Conservation (phyloP, 2,888 invertebrate genomes). For the Drosophila tripunctata region DNA sequence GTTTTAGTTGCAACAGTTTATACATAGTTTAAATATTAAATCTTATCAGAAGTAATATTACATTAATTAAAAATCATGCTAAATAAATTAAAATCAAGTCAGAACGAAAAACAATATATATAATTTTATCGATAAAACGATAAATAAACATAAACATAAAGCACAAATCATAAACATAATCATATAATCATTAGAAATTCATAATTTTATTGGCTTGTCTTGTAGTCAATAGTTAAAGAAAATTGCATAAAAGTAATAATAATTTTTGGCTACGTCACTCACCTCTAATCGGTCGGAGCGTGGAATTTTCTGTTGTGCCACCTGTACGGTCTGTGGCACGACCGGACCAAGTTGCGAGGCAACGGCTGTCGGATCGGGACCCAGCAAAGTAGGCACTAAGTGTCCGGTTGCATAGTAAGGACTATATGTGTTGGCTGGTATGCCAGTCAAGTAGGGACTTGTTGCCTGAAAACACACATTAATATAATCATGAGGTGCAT, state of each 20-base stretch:
- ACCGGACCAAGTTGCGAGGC: slow-evolving; percentile 92
- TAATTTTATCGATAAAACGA: slow-evolving; percentile 26
- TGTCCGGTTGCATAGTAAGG: slow-evolving; percentile 95
- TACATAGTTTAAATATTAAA: slow-evolving; percentile 66
- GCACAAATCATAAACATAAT: slow-evolving; percentile 41
- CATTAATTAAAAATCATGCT: slow-evolving; percentile 58
- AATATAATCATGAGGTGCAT: too few relatives aligned
- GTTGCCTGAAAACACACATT: too few relatives aligned
- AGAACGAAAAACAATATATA: slow-evolving; percentile 34
- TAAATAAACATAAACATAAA: slow-evolving; percentile 62
- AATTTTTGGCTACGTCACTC: slow-evolving; percentile 84
- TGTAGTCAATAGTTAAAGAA: slow-evolving; percentile 42
- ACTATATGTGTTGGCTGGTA: slow-evolving; percentile 95
- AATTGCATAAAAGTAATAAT: too few relatives aligned
- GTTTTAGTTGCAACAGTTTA: slow-evolving; percentile 65
- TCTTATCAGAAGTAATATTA: slow-evolving; percentile 50
- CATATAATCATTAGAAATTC: slow-evolving; percentile 26
- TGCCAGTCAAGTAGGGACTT: slow-evolving; percentile 95
- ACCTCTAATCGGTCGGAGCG: slow-evolving; percentile 98
- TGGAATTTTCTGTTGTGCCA: slow-evolving; percentile 96
- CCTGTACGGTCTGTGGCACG: slow-evolving; percentile 93
- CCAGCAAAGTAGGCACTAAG: slow-evolving; percentile 95
- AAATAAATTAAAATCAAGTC: slow-evolving; percentile 25
- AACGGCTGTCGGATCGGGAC: slow-evolving; percentile 92
- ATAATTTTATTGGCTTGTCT: slow-evolving; percentile 42